Conservation (phyloP, 2,113 vertebrate genomes). For the Elephantulus edwardii region DNA sequence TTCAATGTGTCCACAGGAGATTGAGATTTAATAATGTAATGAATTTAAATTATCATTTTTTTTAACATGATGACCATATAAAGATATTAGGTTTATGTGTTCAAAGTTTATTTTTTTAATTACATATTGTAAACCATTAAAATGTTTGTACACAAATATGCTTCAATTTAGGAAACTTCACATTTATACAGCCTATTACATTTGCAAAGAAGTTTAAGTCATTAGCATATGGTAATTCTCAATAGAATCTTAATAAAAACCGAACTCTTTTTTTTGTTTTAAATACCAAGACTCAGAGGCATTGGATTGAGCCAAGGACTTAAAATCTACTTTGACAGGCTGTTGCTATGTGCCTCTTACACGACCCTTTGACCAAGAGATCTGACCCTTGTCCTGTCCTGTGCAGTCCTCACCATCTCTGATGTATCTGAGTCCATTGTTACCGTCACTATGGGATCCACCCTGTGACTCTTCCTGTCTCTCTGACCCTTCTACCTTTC, state of each 20-base stretch:
- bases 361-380: no score
- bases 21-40: slow-evolving; percentile 3
- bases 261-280: neutral
- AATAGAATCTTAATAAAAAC: neutral
- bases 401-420: no score
- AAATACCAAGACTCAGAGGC: neutral
- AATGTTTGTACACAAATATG: neutral
- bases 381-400: no score
- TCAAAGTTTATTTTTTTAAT: neutral
- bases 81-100: neutral
- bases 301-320: neutral
- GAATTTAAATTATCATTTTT: neutral
- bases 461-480: no score
- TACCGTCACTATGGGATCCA: no score
- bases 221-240: neutral
- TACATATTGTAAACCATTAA: neutral
- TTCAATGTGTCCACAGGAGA: neutral
- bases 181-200: neutral
- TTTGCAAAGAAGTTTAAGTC: neutral
- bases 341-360: no score
- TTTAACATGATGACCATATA: neutral
- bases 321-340: neutral
- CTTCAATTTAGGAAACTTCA: neutral
- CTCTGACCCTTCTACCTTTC: no score
- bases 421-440: no score